Evolutionary conservation across 2,888 invertebrate genomes (phyloP).

Genomic region (Apamea monoglypha): DNA sequence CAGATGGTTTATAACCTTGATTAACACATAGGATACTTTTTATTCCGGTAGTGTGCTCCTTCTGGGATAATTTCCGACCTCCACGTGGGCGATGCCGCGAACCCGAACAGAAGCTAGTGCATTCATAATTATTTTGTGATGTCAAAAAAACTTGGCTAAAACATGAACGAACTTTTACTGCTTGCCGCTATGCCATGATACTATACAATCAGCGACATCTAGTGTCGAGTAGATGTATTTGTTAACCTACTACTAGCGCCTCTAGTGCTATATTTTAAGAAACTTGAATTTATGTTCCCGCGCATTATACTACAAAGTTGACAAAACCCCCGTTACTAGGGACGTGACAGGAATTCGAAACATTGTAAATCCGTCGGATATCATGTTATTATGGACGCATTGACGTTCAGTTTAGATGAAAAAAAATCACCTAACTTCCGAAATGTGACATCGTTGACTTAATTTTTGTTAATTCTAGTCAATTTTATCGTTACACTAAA

Average conservation of each 20-base stretch:
- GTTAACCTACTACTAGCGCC: slow-evolving; percentile 52
- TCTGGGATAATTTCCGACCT: no score
- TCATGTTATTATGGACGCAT: slow-evolving; percentile 73
- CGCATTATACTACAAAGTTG: slow-evolving; percentile 77
- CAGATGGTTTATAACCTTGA: background rate
- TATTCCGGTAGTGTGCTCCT: background rate
- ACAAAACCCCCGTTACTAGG: slow-evolving; percentile 38
- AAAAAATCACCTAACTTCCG: slow-evolving; percentile 71
- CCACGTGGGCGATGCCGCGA: background rate
- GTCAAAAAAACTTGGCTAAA: background rate
- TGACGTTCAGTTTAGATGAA: slow-evolving; percentile 75
- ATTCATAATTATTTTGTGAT: background rate
- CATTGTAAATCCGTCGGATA: slow-evolving; percentile 66
- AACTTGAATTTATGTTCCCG: slow-evolving; percentile 55
- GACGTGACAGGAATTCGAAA: slow-evolving; percentile 8
- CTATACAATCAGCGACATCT: slow-evolving; percentile 62
- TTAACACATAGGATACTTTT: background rate
- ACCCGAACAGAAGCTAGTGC: background rate
- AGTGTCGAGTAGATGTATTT: slow-evolving; percentile 45
- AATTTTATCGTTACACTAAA: slow-evolving; percentile 63
- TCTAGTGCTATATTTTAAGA: slow-evolving; percentile 25
- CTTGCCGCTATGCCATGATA: slow-evolving; percentile 25
- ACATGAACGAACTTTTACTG: background rate
- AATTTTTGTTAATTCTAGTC: slow-evolving; percentile 68
- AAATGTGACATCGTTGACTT: slow-evolving; percentile 82